phyloP scores from a whole-genome alignment of 2,113 vertebrate genomes.

The Haemorhous mexicanus region DNA sequence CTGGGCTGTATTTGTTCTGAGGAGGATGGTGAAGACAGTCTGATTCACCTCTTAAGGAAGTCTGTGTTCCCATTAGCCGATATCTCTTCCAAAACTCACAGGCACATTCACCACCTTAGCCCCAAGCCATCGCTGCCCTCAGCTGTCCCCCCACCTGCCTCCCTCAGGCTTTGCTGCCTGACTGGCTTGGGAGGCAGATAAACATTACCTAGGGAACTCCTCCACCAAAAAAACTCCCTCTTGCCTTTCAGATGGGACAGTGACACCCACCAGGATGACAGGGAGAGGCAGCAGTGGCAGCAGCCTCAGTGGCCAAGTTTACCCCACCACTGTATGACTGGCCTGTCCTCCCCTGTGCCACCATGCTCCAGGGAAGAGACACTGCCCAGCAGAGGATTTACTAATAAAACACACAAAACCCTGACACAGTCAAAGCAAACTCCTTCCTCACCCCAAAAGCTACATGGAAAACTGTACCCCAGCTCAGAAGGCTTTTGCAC shows the following conservation, averaged over 20 bases:
- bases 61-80: rapidly evolving
- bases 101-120: rapidly evolving
- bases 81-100: rapidly evolving
- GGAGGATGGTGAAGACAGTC: not conserved
- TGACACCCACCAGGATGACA: rapidly evolving
- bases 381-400: not conserved
- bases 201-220: not conserved
- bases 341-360: not conserved
- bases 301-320: not conserved
- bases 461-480: rapidly evolving
- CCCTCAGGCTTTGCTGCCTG: not conserved
- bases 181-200: not conserved
- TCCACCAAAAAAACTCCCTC: not conserved
- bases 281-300: not conserved
- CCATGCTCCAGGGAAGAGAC: not conserved
- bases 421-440: not conserved
- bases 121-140: not conserved
- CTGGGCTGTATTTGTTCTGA: not conserved
- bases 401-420: not conserved
- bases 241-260: not conserved
- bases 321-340: not conserved
- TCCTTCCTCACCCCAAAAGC: not conserved
- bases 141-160: too few relatives aligned
- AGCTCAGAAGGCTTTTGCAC: not conserved
- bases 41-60: not conserved